phyloP scores from a whole-genome alignment of 2,797 vertebrate genomes.

The Eremophila alpestris region DNA sequence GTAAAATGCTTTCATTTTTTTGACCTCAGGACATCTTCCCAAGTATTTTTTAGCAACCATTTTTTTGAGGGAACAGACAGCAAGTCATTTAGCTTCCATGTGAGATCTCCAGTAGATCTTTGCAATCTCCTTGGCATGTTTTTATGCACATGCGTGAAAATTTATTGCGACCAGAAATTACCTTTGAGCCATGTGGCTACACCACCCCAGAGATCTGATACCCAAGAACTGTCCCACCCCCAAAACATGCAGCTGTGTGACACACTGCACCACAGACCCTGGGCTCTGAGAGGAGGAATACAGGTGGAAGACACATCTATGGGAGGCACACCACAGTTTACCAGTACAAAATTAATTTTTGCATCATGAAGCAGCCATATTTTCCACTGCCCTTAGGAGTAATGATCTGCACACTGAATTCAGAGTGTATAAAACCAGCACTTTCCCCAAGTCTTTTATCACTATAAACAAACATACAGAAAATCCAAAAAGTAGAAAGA shows the following conservation, averaged over 20 bases:
- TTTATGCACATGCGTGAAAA: not conserved
- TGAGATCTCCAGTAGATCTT: not conserved
- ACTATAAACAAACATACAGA: not conserved
- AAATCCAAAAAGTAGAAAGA: not conserved
- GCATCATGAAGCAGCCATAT: not conserved
- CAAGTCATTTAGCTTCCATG: slow-evolving; percentile 18
- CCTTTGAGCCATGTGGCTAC: not conserved
- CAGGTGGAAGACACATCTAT: not conserved
- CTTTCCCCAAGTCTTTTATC: not conserved
- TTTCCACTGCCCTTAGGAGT: not conserved
- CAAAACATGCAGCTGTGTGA: rapidly evolving
- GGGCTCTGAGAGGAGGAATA: not conserved
- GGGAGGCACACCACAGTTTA: not conserved
- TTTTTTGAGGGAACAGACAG: not conserved
- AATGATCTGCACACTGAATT: not conserved
- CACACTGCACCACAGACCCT: not conserved
- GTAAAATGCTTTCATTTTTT: not conserved
- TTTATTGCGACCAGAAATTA: not conserved
- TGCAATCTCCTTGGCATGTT: not conserved
- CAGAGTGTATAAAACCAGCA: not conserved
- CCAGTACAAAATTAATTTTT: not conserved
- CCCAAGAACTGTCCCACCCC: not conserved
- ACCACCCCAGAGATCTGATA: not conserved
- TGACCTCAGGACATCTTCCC: not conserved
- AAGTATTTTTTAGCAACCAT: not conserved